Conservation (phyloP, 1,140 invertebrate genomes). For the Drosophila pseudoobscura region DNA sequence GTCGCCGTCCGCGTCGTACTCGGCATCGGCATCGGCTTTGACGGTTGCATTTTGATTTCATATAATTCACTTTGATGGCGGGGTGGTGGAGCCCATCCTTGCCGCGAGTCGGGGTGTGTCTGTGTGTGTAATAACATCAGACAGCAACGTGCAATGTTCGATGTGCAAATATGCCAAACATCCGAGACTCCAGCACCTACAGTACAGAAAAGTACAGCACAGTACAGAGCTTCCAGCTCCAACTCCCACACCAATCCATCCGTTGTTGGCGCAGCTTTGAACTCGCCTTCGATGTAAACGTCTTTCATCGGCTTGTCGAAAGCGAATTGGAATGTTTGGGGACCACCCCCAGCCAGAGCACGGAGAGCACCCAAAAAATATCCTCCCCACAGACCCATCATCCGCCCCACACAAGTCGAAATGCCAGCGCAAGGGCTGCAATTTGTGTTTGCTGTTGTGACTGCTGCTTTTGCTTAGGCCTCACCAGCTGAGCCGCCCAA, state of each 20-base stretch:
- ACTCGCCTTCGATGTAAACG: constrained; percentile 49
- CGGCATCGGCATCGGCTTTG: constrained; percentile 28
- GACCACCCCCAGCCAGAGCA: too few species aligned
- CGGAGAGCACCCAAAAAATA: too few species aligned
- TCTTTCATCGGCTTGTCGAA: constrained; percentile 41
- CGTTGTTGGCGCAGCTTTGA: background rate
- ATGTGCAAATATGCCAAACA: constrained; percentile 47
- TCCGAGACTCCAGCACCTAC: background rate
- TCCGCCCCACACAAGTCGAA: constrained; percentile 34
- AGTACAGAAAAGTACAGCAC: background rate
- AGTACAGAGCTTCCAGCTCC: background rate
- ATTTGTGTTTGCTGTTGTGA: constrained; percentile 58
- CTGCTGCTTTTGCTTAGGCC: constrained; percentile 49
- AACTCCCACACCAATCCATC: background rate
- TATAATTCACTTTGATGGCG: constrained; percentile 47
- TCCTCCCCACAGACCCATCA: background rate
- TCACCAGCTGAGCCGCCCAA: constrained; percentile 49
- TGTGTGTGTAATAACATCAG: constrained; percentile 10
- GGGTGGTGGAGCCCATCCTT: constrained; percentile 18
- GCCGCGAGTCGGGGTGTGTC: constrained; percentile 3
- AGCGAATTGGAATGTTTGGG: constrained; percentile 39
- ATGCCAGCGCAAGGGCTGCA: constrained; percentile 64
- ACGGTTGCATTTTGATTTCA: constrained; percentile 53
- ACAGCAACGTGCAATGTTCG: constrained; percentile 23
- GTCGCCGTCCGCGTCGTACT: constrained; percentile 2